A percentile compares a stretch with the other conserved stretches of the same genome.
Evolutionary conservation across 2,888 invertebrate species (phyloP).

Genomic region (Crematogaster levior): DNA sequence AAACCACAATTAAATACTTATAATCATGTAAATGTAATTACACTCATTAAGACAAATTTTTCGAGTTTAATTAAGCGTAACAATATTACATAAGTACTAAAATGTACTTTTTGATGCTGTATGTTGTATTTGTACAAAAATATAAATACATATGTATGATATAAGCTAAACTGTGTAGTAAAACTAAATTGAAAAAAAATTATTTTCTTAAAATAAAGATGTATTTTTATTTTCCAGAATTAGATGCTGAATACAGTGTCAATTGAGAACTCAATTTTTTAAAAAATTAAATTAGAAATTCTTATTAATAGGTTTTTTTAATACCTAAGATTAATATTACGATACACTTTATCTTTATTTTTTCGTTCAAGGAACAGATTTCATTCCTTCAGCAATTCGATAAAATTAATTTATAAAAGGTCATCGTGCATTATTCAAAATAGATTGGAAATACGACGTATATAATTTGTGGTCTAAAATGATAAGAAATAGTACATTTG

Average conservation of each 20-base stretch:
- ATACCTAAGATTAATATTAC: not conserved
- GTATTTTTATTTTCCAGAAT: not conserved
- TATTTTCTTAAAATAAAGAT: not conserved
- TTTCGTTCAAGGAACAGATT: no score
- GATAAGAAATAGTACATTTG: not conserved
- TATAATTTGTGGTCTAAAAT: no score
- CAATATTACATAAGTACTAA: not conserved
- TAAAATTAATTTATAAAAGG: not conserved
- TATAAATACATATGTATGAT: not conserved
- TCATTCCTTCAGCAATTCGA: not conserved
- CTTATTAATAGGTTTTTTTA: not conserved
- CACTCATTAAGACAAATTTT: constrained; percentile 12
- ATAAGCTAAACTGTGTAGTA: no score
- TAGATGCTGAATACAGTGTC: not conserved
- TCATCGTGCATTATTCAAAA: not conserved
- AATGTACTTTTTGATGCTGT: not conserved
- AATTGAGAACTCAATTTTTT: not conserved
- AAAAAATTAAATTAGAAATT: not conserved
- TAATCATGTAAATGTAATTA: constrained; percentile 35
- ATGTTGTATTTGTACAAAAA: no score
- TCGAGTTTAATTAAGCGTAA: constrained; percentile 8
- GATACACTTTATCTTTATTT: not conserved
- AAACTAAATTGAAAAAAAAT: not conserved
- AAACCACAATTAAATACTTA: constrained; percentile 29
- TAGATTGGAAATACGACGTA: not conserved